Evolutionary conservation across 1,140 invertebrate genomes (phyloP).

Genomic region (Mactra quadrangularis): DNA sequence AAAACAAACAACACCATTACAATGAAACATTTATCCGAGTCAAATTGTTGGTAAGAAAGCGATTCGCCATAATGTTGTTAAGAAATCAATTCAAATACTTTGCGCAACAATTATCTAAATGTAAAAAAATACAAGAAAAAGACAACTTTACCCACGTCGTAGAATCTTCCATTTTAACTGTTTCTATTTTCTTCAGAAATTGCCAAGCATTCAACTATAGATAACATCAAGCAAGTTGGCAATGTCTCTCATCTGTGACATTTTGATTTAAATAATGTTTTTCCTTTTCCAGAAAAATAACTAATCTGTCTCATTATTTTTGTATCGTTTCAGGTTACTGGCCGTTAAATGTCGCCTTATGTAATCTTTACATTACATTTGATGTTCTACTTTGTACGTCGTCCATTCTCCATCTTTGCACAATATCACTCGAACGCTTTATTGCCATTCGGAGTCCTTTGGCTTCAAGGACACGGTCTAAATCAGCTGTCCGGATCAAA

Average conservation of each 20-base stretch:
- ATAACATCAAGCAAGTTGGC: neutral
- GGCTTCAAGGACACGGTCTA: constrained; percentile 88
- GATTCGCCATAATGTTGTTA: no score
- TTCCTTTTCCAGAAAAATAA: neutral
- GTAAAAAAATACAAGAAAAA: no score
- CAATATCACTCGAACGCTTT: constrained; percentile 86
- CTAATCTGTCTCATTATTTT: neutral
- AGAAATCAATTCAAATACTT: no score
- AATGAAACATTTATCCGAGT: no score
- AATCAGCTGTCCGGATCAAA: constrained; percentile 91
- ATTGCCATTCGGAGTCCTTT: constrained; percentile 95
- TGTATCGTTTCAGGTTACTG: constrained; percentile 90
- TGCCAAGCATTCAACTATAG: neutral
- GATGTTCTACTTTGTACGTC: constrained; percentile 96
- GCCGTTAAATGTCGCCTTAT: constrained; percentile 94
- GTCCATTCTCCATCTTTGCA: constrained; percentile 89
- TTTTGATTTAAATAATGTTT: neutral
- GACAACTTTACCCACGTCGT: no score
- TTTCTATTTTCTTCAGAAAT: neutral
- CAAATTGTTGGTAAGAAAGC: no score
- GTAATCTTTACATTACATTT: constrained; percentile 96
- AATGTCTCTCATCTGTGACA: neutral
- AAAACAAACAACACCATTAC: no score
- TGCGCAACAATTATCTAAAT: no score
- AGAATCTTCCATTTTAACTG: neutral